Base-by-base conservation (phyloP, 2,888 invertebrate species). In the Uropetala carovei region DNA sequence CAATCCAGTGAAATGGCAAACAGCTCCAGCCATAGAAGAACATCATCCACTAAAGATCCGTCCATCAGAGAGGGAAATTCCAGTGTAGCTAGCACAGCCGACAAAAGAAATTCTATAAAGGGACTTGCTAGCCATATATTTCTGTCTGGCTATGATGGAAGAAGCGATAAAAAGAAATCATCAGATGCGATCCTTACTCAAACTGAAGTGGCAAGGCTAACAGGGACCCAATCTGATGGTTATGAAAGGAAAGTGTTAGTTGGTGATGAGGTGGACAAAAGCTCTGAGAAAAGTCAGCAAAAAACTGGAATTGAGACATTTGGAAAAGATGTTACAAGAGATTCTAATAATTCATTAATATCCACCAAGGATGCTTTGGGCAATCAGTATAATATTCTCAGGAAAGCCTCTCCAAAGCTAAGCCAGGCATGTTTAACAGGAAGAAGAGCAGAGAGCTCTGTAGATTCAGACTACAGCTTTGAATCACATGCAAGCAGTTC, bases 381-480 rank as follows among this genome's bases (percentile, higher is more conserved):
- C 22, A 92, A 64, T 60, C 92, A 30, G 43, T 58, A 11, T 5
- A 59, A 58, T 57, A 58, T 68, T 14, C 91, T 14, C 1, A 91
- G 92, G 9, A 92, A 81, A 56, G n/a, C 30, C 11, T 81, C 86
- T 82, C 92, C 89, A n/a, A 85, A 56, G 27, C 83, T 68, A 86
- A 92, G 93, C 57, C 83, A 89, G 58, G n/a, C n/a, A 11, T n/a
- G n/a, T 2, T 10, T 59, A 11, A n/a, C 27, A 43, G 27, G 64
- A 18, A 27, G 60, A 14, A 89, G 92, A 22, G 92, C 92, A 60
- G 93, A 93, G 68, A 93, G 93, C 92, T 93, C 93, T 22, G 93
- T 92, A 58, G 93, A 93, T 81, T 93, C 93, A 13, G 93, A 93
- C 75, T 93, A 93, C 93, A 93, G 93, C 92, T 93, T 93, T 91